Base-by-base conservation (phyloP, 2,797 vertebrate species). In the Neostethus bicornis region DNA sequence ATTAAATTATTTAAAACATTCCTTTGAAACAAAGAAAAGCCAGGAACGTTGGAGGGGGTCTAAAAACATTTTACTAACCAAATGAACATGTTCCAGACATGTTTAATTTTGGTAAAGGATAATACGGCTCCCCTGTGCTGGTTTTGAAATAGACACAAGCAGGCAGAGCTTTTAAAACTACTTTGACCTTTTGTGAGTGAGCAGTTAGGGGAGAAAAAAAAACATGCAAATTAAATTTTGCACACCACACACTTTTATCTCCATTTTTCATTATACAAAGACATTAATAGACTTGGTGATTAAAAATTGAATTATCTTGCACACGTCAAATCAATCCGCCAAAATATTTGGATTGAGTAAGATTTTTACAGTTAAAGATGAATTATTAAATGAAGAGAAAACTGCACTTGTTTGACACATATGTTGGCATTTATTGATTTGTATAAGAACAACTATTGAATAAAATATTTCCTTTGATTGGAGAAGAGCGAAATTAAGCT, bases 171-270 rank as follows among this genome's bases (percentile, higher is more conserved):
- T 56, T 74, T 73, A 77, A 75, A 77, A 72, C 14, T 38, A 50
- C 45, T 29, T 19, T 86, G 83, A 78, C 77, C 78, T 84, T 85
- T 83, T 16, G 20, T 48, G 69, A 73, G 46, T 11, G 23, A 55
- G 38, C 45, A 42, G 41, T 71, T 70, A 59, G n/a, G n/a, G n/a
- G n/a, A n/a, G n/a, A n/a, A n/a, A n/a, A n/a, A 61, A 70, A 65
- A 66, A 70, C 66, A 58, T 72, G 61, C 75, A 79, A 78, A 77
- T 73, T 73, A 52, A 54, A 72, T 80, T 82, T 70, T 76, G 75
- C 66, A 47, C 56, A 61, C 56, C n/a, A 59, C 44, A 75, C 63
- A 81, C 59, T 77, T 63, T 56, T 59, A 48, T 77, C 48, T 68
- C 62, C 72, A 75, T 63, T 74, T 57, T 81, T 65, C 38, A 66